A percentile compares a stretch with the other conserved stretches of the same genome.
Conservation (phyloP, 2,113 vertebrate species). For the Tyto alba region DNA sequence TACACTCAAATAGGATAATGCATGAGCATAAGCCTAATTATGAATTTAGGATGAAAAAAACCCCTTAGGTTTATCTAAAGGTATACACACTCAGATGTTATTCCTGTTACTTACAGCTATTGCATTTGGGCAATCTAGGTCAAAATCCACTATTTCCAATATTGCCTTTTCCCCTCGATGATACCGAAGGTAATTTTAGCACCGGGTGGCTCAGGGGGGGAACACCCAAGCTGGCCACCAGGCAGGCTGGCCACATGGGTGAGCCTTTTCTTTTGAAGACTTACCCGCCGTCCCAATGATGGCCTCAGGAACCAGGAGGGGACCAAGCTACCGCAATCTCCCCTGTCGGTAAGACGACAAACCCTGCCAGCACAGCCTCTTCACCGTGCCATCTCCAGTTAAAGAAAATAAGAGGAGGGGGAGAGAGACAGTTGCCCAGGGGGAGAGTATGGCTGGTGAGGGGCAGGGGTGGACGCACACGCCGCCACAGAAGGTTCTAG, state of each 20-base stretch:
- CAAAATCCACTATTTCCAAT: neutral
- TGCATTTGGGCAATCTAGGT: rapidly evolving
- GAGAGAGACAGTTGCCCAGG: rapidly evolving
- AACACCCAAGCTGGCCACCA: too few species aligned
- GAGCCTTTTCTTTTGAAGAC: neutral
- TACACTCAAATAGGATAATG: neutral
- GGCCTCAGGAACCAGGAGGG: too few species aligned
- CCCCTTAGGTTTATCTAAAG: neutral
- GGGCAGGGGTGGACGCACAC: rapidly evolving
- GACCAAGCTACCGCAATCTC: rapidly evolving
- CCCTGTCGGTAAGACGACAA: too few species aligned
- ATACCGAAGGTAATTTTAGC: rapidly evolving
- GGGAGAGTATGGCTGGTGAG: too few species aligned
- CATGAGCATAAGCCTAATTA: neutral
- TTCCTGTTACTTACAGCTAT: neutral
- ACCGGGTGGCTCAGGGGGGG: rapidly evolving
- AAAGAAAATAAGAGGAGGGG: neutral
- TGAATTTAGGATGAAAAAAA: neutral
- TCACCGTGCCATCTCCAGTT: rapidly evolving
- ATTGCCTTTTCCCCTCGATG: rapidly evolving
- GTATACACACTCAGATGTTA: too few species aligned
- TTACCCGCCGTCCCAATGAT: neutral
- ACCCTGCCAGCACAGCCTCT: rapidly evolving
- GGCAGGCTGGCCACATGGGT: rapidly evolving
- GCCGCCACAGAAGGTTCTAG: neutral